Evolutionary conservation across 2,113 vertebrate species (phyloP), one percentile per base, ranked within the genome.

Genomic region (Polypterus bichir): DNA sequence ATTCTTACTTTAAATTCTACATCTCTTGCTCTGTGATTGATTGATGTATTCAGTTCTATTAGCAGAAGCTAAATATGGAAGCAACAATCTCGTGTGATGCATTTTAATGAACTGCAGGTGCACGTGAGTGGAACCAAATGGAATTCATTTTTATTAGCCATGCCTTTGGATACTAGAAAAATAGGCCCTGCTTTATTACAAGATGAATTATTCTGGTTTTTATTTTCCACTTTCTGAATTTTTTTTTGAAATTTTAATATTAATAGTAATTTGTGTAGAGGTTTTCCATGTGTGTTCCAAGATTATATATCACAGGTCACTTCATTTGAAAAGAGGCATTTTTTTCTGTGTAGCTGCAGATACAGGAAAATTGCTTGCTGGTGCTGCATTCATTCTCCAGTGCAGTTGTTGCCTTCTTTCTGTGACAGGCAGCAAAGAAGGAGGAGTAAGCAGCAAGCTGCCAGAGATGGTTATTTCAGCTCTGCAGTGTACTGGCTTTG

Each of bases 401-500:
- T 68, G 61, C 62, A 63, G 66, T 59, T 64, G 62, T 63, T 62
- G 68, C 69, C 64, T 68, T 66, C 66, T 61, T 62, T 78, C 67
- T 83, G 81, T 84, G 82, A 80, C 66, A 81, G 69, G 68, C 71
- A 69, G 65, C 67, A 65, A 63, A 55, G 66, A 64, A 64, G 66
- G 67, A 63, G 70, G 63, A 66, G 68, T 64, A 58, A 61, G 67
- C 68, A 67, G 61, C 66, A 57, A 60, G 59, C 59, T 66, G 66
- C 65, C 70, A 68, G 64, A 62, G 65, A 66, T 66, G 45, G 66
- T 66, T 57, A 62, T 61, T 68, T 66, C 64, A 67, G 69, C 64
- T 68, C 70, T 71, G 70, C 70, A 64, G 70, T 66, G 69, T 64
- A 69, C 62, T 66, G 52, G 61, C 51, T 67, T 68, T 66, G 11